Conservation (phyloP, 2,113 vertebrate genomes). For the Sinocyclocheilus grahami region DNA sequence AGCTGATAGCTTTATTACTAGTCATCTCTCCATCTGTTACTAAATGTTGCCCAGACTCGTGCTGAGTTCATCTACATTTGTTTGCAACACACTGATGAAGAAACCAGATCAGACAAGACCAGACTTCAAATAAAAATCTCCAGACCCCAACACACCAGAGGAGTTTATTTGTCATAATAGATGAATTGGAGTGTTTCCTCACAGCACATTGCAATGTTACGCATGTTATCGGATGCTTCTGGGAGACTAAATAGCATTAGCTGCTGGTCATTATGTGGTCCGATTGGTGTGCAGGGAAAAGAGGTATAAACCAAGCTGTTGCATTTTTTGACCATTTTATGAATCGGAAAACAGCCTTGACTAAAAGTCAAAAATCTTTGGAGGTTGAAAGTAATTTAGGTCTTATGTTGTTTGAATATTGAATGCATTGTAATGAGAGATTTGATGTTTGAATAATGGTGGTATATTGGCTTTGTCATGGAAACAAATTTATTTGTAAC, state of each 20-base stretch:
- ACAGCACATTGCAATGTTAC: not conserved
- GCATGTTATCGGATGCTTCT: not conserved
- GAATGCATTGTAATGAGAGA: not conserved
- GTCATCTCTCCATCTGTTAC: slow-evolving; percentile 26
- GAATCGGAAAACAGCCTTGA: not conserved
- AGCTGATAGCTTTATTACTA: slow-evolving; percentile 25
- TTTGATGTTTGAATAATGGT: not conserved
- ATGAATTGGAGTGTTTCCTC: not conserved
- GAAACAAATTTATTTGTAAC: not conserved
- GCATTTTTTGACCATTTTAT: not conserved
- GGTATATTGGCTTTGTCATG: not conserved
- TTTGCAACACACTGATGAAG: slow-evolving; percentile 24
- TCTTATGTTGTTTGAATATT: not conserved
- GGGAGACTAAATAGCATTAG: not conserved
- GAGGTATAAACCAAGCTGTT: not conserved
- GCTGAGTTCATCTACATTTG: slow-evolving; percentile 19
- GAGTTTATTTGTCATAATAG: slow-evolving; percentile 14
- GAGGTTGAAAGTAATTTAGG: not conserved
- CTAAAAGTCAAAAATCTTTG: not conserved
- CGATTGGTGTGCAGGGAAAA: slow-evolving; percentile 9
- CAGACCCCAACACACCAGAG: slow-evolving; percentile 28
- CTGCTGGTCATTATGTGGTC: not conserved
- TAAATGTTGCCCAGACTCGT: slow-evolving; percentile 34
- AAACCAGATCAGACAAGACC: slow-evolving; percentile 33
- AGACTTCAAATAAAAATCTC: slow-evolving; percentile 16